phyloP scores from a whole-genome alignment of 2,797 vertebrate species.

The Columba guinea region DNA sequence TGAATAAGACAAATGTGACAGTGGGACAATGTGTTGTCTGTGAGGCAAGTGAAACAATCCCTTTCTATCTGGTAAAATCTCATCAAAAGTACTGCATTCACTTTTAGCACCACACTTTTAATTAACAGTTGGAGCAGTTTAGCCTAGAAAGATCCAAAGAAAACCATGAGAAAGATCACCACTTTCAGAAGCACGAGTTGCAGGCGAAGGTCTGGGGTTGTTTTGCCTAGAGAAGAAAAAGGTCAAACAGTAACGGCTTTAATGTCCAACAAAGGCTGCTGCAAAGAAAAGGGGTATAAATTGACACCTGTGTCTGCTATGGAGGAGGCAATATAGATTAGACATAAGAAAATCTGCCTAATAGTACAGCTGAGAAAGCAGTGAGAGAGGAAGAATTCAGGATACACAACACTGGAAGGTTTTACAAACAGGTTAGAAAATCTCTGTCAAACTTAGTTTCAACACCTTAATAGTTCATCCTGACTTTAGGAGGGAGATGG shows the following conservation, averaged over 20 bases:
- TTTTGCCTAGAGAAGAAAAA: slow-evolving; percentile 7
- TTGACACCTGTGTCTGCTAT: neutral
- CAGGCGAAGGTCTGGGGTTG: neutral
- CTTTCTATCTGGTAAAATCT: neutral
- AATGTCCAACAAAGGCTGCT: neutral
- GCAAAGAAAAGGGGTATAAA: neutral
- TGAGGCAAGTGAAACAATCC: neutral
- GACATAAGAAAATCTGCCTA: neutral
- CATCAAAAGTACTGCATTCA: neutral
- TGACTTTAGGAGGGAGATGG: neutral
- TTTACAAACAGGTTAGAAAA: neutral
- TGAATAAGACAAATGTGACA: neutral
- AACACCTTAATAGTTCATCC: neutral
- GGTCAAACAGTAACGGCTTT: neutral
- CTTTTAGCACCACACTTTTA: neutral
- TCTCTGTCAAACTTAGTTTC: neutral
- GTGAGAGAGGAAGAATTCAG: neutral
- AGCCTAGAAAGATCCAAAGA: neutral
- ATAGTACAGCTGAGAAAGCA: neutral
- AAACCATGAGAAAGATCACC: neutral
- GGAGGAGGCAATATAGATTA: neutral
- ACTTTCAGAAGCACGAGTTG: neutral
- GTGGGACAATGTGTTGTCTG: neutral
- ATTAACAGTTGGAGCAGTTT: neutral
- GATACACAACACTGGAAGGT: neutral